Evolutionary conservation across 2,888 invertebrate species (phyloP).

Genomic region (Polydrusus tereticollis): DNA sequence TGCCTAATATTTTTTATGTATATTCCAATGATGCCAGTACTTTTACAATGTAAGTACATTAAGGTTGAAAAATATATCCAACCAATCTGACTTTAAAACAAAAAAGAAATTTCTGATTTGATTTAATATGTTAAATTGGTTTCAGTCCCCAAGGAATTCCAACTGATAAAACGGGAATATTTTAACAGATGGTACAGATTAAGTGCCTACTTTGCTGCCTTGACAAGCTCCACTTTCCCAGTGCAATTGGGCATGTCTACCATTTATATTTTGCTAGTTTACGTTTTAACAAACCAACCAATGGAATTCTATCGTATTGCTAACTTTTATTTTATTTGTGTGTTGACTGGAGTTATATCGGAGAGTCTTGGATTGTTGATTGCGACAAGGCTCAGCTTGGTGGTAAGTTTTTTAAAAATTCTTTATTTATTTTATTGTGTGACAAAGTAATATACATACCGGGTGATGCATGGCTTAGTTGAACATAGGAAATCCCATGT

Average conservation of each 20-base stretch:
- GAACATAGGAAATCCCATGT: too few species aligned
- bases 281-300: conserved; percentile 82
- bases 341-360: conserved; percentile 80
- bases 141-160: conserved; percentile 84
- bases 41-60: conserved; percentile 82
- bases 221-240: conserved; percentile 80
- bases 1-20: conserved; percentile 85
- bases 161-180: conserved; percentile 83
- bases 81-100: too few species aligned
- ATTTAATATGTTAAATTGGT: conserved; percentile 37
- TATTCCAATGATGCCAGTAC: conserved; percentile 85
- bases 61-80: too few species aligned
- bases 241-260: conserved; percentile 77
- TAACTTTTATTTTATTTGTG: conserved; percentile 79
- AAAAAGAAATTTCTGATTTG: not conserved
- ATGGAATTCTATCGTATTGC: conserved; percentile 76
- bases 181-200: conserved; percentile 89
- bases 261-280: conserved; percentile 79
- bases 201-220: conserved; percentile 83
- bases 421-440: not conserved
- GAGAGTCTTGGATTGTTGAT: conserved; percentile 84
- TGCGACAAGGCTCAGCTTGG: conserved; percentile 80
- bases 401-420: conserved; percentile 72
- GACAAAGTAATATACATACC: too few species aligned
- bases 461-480: too few species aligned